These are phyloP conservation scores for Microtus pennsylvanicus DNA, from an alignment of 2,113 vertebrate species.

Conservation along the genomic window DNA sequence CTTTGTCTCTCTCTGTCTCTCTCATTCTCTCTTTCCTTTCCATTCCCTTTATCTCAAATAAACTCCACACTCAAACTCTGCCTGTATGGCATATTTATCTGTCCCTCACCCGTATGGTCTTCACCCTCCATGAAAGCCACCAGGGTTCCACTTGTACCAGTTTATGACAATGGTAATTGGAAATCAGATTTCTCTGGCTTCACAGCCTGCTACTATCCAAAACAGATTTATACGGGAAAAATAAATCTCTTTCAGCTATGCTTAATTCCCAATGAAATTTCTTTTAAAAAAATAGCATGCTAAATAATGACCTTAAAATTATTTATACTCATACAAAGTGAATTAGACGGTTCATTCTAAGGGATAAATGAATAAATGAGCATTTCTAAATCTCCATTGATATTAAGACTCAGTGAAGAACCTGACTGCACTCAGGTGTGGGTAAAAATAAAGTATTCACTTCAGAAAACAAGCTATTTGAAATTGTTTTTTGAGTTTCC, in stretches of 20 bases:
- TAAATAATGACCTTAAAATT: background rate
- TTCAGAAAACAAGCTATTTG: background rate
- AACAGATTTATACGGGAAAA: constrained; percentile 20
- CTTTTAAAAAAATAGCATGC: background rate
- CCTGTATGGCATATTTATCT: too few relatives aligned
- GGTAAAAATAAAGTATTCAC: background rate
- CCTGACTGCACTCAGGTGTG: background rate
- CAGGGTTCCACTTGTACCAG: too few relatives aligned
- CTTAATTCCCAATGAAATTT: background rate
- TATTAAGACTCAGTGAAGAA: background rate
- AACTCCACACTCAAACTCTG: too few relatives aligned
- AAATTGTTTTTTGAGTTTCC: constrained; percentile 55
- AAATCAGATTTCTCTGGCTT: background rate
- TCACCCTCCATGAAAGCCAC: too few relatives aligned
- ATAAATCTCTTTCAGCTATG: background rate
- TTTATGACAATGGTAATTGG: background rate
- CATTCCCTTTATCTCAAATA: too few relatives aligned
- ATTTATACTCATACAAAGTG: background rate
- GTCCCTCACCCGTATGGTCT: too few relatives aligned
- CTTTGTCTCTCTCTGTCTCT: too few relatives aligned
- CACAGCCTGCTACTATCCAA: background rate
- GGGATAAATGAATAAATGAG: background rate
- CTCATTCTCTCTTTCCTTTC: too few relatives aligned
- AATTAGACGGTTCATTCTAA: background rate
- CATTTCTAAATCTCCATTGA: constrained; percentile 11